Conservation (phyloP, 2,888 invertebrate genomes). For the Saturnia pavonia region DNA sequence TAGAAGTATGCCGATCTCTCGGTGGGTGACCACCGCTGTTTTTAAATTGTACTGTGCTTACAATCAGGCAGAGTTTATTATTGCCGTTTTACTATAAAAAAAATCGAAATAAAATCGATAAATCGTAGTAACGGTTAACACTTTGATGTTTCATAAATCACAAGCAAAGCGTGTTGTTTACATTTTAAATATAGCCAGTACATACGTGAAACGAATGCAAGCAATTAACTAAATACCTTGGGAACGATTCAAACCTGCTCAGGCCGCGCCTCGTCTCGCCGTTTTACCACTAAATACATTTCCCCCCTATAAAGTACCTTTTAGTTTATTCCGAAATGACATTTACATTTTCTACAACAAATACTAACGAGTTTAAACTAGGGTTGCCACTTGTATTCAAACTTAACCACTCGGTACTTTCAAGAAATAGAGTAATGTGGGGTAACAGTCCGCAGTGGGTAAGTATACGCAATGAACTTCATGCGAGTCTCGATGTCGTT, state of each 20-base stretch:
- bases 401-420: not conserved
- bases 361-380: not conserved
- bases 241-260: not conserved
- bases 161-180: constrained; percentile 58
- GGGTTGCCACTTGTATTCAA: not conserved
- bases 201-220: constrained; percentile 29
- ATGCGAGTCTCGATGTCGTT: no score
- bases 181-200: constrained; percentile 39
- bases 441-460: no score
- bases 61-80: no score
- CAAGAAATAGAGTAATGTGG: no score
- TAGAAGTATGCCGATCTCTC: no score
- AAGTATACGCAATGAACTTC: no score
- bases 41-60: no score
- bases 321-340: not conserved
- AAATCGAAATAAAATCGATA: not conserved
- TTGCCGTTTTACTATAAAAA: no score
- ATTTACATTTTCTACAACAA: not conserved
- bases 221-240: constrained; percentile 47
- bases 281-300: not conserved
- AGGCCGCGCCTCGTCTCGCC: not conserved
- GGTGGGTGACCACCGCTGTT: no score
- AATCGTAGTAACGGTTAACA: constrained; percentile 23
- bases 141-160: constrained; percentile 60
- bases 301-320: not conserved